A percentile compares a stretch with the other conserved stretches of the same genome.
Evolutionary conservation across 2,888 invertebrate genomes (phyloP).

Genomic region (Allygus modestus): DNA sequence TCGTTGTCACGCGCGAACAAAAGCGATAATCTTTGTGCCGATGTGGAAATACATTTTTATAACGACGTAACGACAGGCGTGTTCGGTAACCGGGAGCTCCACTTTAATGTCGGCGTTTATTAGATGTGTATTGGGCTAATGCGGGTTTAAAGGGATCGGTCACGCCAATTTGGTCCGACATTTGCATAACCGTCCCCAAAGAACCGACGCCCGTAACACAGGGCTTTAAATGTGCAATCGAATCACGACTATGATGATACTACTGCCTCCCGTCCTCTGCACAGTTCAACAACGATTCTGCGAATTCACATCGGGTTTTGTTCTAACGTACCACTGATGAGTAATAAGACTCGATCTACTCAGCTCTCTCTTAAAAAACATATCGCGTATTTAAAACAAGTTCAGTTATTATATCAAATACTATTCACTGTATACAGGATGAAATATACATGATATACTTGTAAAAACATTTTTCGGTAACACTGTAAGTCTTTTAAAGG

Average conservation of each 20-base stretch:
- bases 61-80: background rate
- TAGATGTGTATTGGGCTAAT: slow-evolving; percentile 32
- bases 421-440: too few relatives aligned
- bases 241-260: background rate
- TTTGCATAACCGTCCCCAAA: slow-evolving; percentile 41
- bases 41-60: background rate
- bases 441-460: too few relatives aligned
- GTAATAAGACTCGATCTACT: too few relatives aligned
- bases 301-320: too few relatives aligned
- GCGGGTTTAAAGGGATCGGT: slow-evolving; percentile 27
- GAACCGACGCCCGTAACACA: slow-evolving; percentile 8
- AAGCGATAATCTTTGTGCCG: background rate
- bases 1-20: background rate
- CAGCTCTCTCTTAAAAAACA: too few relatives aligned
- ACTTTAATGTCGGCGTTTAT: slow-evolving; percentile 19
- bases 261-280: background rate
- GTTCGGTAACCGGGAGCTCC: background rate
- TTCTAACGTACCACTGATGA: too few relatives aligned
- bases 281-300: background rate
- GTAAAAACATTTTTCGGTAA: too few relatives aligned
- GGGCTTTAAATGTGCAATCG: background rate
- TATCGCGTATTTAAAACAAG: too few relatives aligned
- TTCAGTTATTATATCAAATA: too few relatives aligned
- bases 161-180: slow-evolving; percentile 25
- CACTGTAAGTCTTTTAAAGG: too few relatives aligned